Percentiles rank a stretch among this genome's conserved stretches.
phyloP scores from a whole-genome alignment of 2,888 invertebrate species.

The Lucinisca nassula region DNA sequence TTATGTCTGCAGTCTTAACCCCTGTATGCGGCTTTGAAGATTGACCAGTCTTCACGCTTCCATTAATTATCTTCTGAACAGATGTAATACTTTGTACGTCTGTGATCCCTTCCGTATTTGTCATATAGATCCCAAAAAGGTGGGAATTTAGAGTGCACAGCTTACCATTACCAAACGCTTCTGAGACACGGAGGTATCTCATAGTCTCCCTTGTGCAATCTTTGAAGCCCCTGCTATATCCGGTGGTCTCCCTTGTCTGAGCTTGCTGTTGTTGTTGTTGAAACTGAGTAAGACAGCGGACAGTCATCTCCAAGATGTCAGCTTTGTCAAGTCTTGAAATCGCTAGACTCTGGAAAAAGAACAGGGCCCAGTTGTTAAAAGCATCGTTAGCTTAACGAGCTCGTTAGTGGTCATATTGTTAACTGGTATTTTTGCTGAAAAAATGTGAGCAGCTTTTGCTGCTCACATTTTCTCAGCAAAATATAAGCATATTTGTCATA shows the following conservation, averaged over 20 bases:
- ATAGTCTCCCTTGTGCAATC: slow-evolving; percentile 12
- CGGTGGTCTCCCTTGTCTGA: not conserved
- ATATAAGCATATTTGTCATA: no score
- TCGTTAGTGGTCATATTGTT: no score
- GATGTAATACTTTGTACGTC: not conserved
- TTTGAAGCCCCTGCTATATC: slow-evolving; percentile 9
- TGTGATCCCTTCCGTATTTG: not conserved
- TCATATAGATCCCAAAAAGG: not conserved
- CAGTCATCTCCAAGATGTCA: not conserved
- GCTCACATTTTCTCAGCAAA: no score
- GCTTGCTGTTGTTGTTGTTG: not conserved
- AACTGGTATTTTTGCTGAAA: no score
- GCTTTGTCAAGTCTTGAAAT: not conserved
- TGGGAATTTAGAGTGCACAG: not conserved
- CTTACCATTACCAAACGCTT: not conserved
- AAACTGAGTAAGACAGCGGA: not conserved
- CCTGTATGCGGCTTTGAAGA: not conserved
- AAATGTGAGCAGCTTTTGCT: no score
- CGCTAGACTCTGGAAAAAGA: not conserved
- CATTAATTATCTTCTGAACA: not conserved
- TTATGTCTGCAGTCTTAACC: not conserved
- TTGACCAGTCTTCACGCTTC: not conserved
- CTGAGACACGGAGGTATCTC: not conserved
- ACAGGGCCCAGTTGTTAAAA: no score
- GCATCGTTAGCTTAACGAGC: no score